Evolutionary conservation across 2,797 vertebrate species (phyloP).

Genomic region (Lepilemur ruficaudatus): DNA sequence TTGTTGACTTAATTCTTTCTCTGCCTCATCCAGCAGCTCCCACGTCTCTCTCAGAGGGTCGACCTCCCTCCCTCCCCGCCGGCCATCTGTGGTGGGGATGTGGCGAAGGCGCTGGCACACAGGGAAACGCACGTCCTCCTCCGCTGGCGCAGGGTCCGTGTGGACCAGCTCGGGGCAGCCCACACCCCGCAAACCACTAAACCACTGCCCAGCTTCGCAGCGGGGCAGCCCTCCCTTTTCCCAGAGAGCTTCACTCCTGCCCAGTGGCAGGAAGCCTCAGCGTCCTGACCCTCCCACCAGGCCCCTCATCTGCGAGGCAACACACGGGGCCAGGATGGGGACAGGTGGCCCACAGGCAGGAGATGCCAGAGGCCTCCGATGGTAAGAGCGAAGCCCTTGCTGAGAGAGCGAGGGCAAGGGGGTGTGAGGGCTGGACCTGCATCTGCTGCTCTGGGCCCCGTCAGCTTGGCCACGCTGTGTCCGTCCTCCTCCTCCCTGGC

Average conservation of each 20-base stretch:
- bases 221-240: no score
- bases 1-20: no score
- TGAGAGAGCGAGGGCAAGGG: not conserved
- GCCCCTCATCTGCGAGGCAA: not conserved
- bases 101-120: no score
- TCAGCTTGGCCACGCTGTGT: not conserved
- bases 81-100: no score
- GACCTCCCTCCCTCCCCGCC: no score
- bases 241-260: not conserved
- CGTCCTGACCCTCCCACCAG: no score
- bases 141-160: not conserved
- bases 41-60: no score
- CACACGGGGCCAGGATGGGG: not conserved
- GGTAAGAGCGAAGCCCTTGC: not conserved
- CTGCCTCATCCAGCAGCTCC: no score
- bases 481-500: not conserved
- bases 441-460: not conserved
- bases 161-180: not conserved
- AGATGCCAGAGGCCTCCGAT: not conserved
- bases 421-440: rapidly evolving
- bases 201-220: no score
- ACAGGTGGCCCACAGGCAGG: not conserved
- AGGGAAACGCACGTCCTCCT: no score
- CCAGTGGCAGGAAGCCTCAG: not conserved
- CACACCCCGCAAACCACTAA: not conserved